These are phyloP conservation scores for Oostethus manadensis DNA, from an alignment of 2,113 vertebrate species.

Conservation along the genomic window DNA sequence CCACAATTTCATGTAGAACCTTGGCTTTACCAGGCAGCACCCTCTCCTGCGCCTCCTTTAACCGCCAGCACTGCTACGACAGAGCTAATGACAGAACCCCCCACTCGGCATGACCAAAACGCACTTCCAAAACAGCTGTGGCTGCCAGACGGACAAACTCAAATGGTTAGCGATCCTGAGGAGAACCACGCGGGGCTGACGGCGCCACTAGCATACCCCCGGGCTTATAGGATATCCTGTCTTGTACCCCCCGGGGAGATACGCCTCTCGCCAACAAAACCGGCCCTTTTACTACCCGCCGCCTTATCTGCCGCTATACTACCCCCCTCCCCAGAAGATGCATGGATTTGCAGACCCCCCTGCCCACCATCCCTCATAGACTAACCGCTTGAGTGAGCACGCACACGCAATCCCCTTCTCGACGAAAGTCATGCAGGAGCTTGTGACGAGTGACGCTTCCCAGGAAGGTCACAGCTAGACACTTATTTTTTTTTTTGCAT, in stretches of 20 bases:
- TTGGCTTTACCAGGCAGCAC: constrained; percentile 17
- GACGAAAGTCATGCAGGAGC: constrained; percentile 3
- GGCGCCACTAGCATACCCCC: constrained; percentile 4
- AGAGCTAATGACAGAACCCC: constrained; percentile 5
- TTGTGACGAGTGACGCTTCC: no score
- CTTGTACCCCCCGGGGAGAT: constrained; percentile 10
- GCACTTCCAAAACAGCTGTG: constrained; percentile 3
- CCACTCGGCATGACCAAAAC: constrained; percentile 4
- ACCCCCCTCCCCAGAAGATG: constrained; percentile 1
- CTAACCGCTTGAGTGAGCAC: not conserved
- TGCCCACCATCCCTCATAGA: not conserved
- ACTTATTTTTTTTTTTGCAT: not conserved
- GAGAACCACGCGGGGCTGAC: not conserved
- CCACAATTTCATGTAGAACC: constrained; percentile 23
- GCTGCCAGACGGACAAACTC: not conserved
- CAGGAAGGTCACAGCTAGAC: no score
- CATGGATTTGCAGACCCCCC: constrained; percentile 24
- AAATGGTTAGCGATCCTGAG: not conserved
- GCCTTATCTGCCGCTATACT: constrained; percentile 15
- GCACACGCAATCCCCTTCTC: not conserved
- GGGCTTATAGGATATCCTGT: constrained; percentile 16
- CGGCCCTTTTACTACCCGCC: constrained; percentile 22
- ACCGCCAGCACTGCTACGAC: not conserved
- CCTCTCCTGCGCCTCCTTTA: constrained; percentile 6
- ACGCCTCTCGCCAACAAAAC: not conserved